These are phyloP conservation scores for Bubo bubo DNA, from an alignment of 2,113 vertebrate species.

Conservation along the genomic window DNA sequence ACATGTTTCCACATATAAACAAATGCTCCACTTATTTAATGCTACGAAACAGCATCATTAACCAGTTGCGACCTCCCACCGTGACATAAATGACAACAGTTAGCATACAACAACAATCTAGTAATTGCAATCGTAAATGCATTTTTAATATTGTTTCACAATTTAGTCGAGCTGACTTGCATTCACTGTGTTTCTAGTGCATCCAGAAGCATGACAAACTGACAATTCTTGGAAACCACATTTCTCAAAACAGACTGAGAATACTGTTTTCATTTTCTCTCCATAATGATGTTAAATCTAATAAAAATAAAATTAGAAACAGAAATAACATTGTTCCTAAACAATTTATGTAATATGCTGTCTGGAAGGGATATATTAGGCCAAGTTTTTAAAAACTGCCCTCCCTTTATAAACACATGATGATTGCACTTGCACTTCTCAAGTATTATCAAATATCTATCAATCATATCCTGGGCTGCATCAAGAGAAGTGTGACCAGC, in stretches of 20 bases:
- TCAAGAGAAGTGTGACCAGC: no score
- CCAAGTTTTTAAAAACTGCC: conserved; percentile 10
- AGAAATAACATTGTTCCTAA: conserved; percentile 55
- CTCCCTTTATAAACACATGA: neutral
- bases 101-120: neutral
- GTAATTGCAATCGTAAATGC: conserved; percentile 29
- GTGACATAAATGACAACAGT: neutral
- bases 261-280: conserved; percentile 45
- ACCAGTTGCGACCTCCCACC: conserved; percentile 24
- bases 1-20: conserved; percentile 21
- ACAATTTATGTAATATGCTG: conserved; percentile 42
- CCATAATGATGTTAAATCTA: conserved; percentile 49
- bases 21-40: conserved; percentile 16
- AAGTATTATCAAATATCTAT: neutral
- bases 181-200: conserved; percentile 12
- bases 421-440: neutral
- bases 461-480: no score
- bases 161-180: neutral
- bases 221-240: conserved; percentile 65
- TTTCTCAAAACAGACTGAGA: conserved; percentile 44
- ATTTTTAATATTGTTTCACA: conserved; percentile 23
- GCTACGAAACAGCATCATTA: conserved; percentile 13
- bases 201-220: conserved; percentile 65
- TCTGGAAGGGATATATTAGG: conserved; percentile 28
- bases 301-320: conserved; percentile 64